Conservation (phyloP, 2,113 vertebrate genomes). For the Python bivittatus region DNA sequence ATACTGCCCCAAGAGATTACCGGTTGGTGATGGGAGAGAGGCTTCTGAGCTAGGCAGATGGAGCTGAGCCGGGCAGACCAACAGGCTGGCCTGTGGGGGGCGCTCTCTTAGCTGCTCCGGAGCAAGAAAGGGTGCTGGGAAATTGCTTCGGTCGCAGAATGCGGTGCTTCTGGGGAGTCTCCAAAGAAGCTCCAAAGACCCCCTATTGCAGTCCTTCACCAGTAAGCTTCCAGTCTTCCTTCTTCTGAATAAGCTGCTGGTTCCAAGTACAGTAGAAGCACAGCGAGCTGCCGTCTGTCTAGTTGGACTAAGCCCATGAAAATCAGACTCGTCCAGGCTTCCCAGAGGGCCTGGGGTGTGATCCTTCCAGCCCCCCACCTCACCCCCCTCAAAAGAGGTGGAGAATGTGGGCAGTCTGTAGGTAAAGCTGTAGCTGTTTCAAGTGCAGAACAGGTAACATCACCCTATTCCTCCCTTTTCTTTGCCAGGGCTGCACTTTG, state of each 20-base stretch:
- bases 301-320: neutral
- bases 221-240: too few relatives aligned
- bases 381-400: neutral
- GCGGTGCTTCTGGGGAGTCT: too few relatives aligned
- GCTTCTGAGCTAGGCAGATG: neutral
- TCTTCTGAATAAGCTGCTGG: too few relatives aligned
- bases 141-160: too few relatives aligned
- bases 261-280: neutral
- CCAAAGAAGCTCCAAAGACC: too few relatives aligned
- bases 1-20: neutral
- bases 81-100: neutral
- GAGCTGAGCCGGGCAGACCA: neutral
- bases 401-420: neutral
- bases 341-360: neutral
- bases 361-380: too few relatives aligned
- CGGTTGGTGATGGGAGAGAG: neutral
- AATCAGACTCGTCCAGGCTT: too few relatives aligned
- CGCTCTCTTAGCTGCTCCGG: neutral
- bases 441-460: too few relatives aligned
- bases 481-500: constrained; percentile 88
- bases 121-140: neutral
- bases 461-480: neutral
- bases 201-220: too few relatives aligned
- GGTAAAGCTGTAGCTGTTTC: neutral
- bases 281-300: too few relatives aligned